These are phyloP conservation scores for Gila robusta DNA, from an alignment of 2,797 vertebrate species.

Conservation along the genomic window DNA sequence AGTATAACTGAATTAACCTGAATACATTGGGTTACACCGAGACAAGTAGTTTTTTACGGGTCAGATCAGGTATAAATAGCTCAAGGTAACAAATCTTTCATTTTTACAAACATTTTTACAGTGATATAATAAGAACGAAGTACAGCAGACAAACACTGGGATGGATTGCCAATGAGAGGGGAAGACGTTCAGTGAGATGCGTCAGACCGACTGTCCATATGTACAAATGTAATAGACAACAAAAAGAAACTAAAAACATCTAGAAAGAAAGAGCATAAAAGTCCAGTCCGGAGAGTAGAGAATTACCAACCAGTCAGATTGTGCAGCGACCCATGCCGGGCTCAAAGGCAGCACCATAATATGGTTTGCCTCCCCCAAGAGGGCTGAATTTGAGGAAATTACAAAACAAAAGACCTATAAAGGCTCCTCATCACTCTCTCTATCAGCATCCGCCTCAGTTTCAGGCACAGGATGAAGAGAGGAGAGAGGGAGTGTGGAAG, in stretches of 20 bases:
- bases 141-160: neutral
- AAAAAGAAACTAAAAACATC: neutral
- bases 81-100: constrained; percentile 12
- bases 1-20: neutral
- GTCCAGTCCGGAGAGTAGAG: constrained; percentile 20
- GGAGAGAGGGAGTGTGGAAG: constrained; percentile 71
- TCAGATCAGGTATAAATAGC: neutral
- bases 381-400: constrained; percentile 29
- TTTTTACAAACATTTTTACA: constrained; percentile 9
- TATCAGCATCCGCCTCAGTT: constrained; percentile 50
- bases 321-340: constrained; percentile 14
- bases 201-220: constrained; percentile 21
- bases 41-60: neutral
- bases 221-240: constrained; percentile 30
- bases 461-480: constrained; percentile 70
- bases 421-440: constrained; percentile 77
- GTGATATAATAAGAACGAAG: neutral
- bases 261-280: constrained; percentile 6
- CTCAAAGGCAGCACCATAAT: constrained; percentile 15
- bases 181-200: constrained; percentile 15
- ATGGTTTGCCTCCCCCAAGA: neutral
- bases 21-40: neutral
- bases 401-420: constrained; percentile 66
- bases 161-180: neutral
- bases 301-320: constrained; percentile 8